Evolutionary conservation across 1,140 invertebrate genomes (phyloP).

Genomic region (Zeugodacus cucurbitae): DNA sequence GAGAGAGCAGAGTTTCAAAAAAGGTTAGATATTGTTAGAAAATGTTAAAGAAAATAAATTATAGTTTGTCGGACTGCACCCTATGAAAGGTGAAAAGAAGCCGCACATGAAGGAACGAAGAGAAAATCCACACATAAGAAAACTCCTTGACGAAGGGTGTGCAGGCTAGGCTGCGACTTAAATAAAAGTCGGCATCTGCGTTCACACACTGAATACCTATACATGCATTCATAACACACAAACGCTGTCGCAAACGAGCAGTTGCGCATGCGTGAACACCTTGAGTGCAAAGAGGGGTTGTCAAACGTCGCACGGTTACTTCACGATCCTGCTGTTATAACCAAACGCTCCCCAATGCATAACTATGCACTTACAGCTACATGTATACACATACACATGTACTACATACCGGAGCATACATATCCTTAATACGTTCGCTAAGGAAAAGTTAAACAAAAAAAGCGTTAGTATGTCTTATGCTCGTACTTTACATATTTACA

Average conservation of each 20-base stretch:
- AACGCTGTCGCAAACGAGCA: background rate
- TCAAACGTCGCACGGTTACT: background rate
- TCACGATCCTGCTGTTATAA: background rate
- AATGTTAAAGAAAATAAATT: background rate
- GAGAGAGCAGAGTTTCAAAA: background rate
- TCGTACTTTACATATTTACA: background rate
- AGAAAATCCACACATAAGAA: background rate
- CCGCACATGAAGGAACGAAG: background rate
- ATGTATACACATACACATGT: background rate
- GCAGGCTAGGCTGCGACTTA: background rate
- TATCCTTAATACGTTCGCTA: background rate
- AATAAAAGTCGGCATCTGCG: background rate
- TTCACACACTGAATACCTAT: background rate
- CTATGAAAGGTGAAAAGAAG: background rate
- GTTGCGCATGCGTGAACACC: conserved; percentile 47
- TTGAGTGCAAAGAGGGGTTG: conserved; percentile 33
- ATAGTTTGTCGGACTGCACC: background rate
- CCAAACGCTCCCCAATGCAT: background rate
- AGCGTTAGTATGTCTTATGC: background rate
- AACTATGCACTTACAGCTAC: background rate
- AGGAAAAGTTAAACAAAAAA: background rate
- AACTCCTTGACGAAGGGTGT: background rate
- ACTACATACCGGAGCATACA: background rate
- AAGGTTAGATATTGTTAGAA: background rate
- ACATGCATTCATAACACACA: background rate